Base-by-base conservation (phyloP, 2,797 vertebrate species). In the Clarias pachynema region DNA sequence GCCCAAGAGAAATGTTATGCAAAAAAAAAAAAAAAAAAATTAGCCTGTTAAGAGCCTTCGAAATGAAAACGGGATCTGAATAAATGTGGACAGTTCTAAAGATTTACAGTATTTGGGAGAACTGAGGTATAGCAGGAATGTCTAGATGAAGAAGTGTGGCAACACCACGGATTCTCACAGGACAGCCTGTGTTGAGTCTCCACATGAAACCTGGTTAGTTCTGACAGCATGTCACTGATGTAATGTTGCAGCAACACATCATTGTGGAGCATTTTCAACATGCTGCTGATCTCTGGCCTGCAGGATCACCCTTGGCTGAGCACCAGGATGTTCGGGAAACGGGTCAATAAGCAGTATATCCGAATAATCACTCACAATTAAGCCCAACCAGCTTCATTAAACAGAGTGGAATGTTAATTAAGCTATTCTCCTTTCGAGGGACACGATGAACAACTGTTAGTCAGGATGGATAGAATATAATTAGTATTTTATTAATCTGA, bases 351-450 rank as follows among this genome's bases (percentile, higher is more conserved):
- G 89, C 88, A 86, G 84, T 86, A 75, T 83, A 85, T 89, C 84
- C 68, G 88, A 91, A 91, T 92, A 90, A 92, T 87, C 82, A 89
- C 89, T 89, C 90, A 82, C 89, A 93, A 93, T 93, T 87, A 94
- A 88, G 44, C 57, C 49, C 85, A 73, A 83, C 87, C 81, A 68
- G 88, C 88, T 89, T 62, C 91, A 90, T 93, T 94, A 92, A 90
- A 83, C 87, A 82, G 49, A 72, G 78, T 62, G 86, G 82, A 16
- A 37, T 79, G 77, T 37, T 79, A n/a, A 79, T 77, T 59, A 77
- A 77, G 26, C 59, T 10, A 24, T 62, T 63, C 68, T 89, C 85
- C 87, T 89, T 87, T 10, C 70, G 82, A 86, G 89, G 75, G 73
- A 80, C 40, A 49, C 18, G 65, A 0, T 26, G 24, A 66, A 49